Base-by-base conservation (phyloP, 53 echinoderm and acorn worm species). In the Echinarachnius parma region DNA sequence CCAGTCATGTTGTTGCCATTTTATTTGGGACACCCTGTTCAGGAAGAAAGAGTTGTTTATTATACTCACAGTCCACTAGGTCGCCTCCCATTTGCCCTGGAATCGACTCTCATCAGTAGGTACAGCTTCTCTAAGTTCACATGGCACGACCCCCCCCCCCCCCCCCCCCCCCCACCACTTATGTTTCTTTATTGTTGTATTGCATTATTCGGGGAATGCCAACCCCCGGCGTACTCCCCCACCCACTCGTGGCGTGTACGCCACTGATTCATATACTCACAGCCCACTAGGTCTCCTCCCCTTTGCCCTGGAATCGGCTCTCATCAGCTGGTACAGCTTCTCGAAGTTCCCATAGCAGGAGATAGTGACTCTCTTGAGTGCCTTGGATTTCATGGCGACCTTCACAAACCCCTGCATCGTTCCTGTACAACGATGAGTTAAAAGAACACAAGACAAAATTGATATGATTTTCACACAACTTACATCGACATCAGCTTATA, bases 121-220 rank as follows among this genome's bases (percentile, higher is more conserved):
- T 56, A 72, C 2, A 72, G 57, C 42, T 56, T 72, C 35, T 72
- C 74, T 28, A 72, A 72, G 57, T 57, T 72, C 5, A 55, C 74
- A 16, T 27, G 56, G 44, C 55, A 72, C n/a, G n/a, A 18, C 48
- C 16, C 16, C 20, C 20, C 16, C 24, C 14, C 28, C 56, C 56
- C 27, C 2, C 56, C 56, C 56, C 56, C 27, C 56, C 14, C 2
- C 56, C 56, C 18, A 27, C 29, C 56, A 10, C 27, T 55, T 0
- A 21, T 4, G 24, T 53, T 9, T 53, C 53, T 21, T n/a, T 10
- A 28, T 28, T 3, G 3, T 57, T 28, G 8, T 57, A 16, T 57
- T 57, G 28, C 26, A 9, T n/a, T 53, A 7, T 53, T 10, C 25
- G 16, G 28, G 31, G 58, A 0, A 4, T 57, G 58, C 28, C 10